phyloP scores from a whole-genome alignment of 1,140 invertebrate genomes.

The Marisa cornuarietis region DNA sequence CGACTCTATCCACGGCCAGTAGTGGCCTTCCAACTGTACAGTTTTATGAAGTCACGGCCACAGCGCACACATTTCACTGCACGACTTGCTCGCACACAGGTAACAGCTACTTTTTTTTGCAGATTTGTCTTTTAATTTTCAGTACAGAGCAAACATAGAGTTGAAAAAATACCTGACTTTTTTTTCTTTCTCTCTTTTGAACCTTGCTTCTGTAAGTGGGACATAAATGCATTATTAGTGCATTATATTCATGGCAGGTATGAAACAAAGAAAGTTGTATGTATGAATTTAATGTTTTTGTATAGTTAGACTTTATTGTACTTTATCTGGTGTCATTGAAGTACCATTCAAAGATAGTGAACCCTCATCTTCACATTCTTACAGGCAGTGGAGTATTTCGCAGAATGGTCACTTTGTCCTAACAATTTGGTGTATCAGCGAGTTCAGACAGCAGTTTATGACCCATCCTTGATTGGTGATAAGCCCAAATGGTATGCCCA shows the following conservation, averaged over 20 bases:
- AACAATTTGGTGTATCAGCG: slow-evolving; percentile 96
- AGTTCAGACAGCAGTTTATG: slow-evolving; percentile 94
- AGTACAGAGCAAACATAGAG: background rate
- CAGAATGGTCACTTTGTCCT: slow-evolving; percentile 97
- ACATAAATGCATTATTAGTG: too few species aligned
- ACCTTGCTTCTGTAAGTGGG: too few species aligned
- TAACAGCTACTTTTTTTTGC: slow-evolving; percentile 50
- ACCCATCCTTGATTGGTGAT: slow-evolving; percentile 94
- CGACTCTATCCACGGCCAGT: slow-evolving; percentile 97
- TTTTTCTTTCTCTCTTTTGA: too few species aligned
- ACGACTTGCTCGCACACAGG: slow-evolving; percentile 85
- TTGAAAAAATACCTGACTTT: too few species aligned
- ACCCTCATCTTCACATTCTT: background rate
- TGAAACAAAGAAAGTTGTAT: too few species aligned
- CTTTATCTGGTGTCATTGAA: too few species aligned
- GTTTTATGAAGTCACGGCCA: slow-evolving; percentile 93
- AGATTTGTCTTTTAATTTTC: background rate
- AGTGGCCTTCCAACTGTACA: slow-evolving; percentile 98
- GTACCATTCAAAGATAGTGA: too few species aligned
- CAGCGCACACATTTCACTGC: slow-evolving; percentile 85
- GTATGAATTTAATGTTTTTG: too few species aligned
- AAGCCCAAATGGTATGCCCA: slow-evolving; percentile 94
- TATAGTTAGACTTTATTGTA: too few species aligned
- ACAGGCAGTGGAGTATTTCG: slow-evolving; percentile 96
- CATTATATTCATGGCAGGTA: too few species aligned